Evolutionary conservation across 2,888 invertebrate genomes (phyloP), one percentile per base, ranked within the genome.

Genomic region (Blera fallax): DNA sequence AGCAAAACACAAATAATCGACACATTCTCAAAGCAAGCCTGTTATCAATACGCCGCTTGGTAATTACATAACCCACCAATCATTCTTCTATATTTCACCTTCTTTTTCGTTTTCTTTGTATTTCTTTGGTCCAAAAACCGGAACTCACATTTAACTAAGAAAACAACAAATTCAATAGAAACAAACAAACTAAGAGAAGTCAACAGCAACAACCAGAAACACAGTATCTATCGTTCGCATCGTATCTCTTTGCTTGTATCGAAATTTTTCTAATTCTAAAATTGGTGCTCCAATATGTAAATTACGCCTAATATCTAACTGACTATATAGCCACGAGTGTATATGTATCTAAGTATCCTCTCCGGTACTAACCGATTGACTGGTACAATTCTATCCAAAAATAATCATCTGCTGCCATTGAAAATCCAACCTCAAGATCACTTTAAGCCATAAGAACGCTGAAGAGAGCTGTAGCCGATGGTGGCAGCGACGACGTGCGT

Each of bases 221-320:
- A 65, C 34, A 65, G 24, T 37, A 50, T 65, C 48, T 32, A 32
- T 16, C 64, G n/a, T 8, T 27, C n/a, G 16, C 18, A 65, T 48
- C 34, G 45, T 3, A 11, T 45, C 10, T 27, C 2, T 56, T 58
- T 29, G 16, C 62, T 29, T 1, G 3, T 58, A 27, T 62, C 27
- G 11, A 40, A 27, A 62, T 52, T 78, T 18, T 29, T 50, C 24
- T 73, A 58, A 54, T 48, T 64, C 34, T 64, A 40, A 45, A 50
- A 70, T 64, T 65, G 74, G 54, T 76, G 58, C 80, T 84, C 58
- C 80, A 74, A 74, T 84, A 79, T 84, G 84, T 43, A 64, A 79
- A 84, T 79, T 24, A 64, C 52, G 58, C 37, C 52, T 37, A 73
- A 54, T 34, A 27, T 43, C 54, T 21, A 52, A 18, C 21, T 21